A percentile compares a stretch with the other conserved stretches of the same genome.
Evolutionary conservation across 2,113 vertebrate genomes (phyloP).

Genomic region (Odontophorus gujanensis): DNA sequence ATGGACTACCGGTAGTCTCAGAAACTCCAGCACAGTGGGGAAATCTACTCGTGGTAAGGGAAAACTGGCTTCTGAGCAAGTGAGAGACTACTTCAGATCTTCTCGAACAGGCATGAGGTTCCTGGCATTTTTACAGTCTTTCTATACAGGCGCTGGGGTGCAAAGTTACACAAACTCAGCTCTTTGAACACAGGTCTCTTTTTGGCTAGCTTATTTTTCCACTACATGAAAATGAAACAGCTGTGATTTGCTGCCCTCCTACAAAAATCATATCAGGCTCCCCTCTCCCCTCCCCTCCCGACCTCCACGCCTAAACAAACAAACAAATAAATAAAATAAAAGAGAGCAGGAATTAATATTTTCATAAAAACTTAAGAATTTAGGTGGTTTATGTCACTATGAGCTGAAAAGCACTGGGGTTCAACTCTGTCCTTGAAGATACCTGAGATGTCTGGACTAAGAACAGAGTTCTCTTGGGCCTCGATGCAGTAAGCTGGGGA

Average conservation of each 20-base stretch:
- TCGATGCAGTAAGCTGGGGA: not conserved
- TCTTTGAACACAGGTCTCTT: not conserved
- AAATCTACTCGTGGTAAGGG: not conserved
- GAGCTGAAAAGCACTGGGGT: not conserved
- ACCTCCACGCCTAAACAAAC: fast-evolving
- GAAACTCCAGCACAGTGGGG: not conserved
- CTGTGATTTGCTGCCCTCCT: not conserved
- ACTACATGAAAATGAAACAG: not conserved
- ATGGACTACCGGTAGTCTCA: not conserved
- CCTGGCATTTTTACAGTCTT: not conserved
- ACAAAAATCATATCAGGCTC: not conserved
- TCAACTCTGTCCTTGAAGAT: not conserved
- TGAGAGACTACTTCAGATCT: not conserved
- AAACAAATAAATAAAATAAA: not conserved
- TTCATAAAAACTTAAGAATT: not conserved
- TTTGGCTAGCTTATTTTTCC: not conserved
- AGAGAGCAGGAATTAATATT: not conserved
- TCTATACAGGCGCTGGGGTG: fast-evolving
- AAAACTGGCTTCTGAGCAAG: not conserved
- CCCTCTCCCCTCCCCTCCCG: too few species aligned
- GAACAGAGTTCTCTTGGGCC: not conserved
- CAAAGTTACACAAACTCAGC: not conserved
- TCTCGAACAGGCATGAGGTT: not conserved
- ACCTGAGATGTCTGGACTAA: not conserved
- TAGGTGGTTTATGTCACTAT: not conserved